Percentiles rank a stretch among this genome's conserved stretches.
Conservation (phyloP, 2,888 invertebrate genomes). For the Sarcophaga rosellei region DNA sequence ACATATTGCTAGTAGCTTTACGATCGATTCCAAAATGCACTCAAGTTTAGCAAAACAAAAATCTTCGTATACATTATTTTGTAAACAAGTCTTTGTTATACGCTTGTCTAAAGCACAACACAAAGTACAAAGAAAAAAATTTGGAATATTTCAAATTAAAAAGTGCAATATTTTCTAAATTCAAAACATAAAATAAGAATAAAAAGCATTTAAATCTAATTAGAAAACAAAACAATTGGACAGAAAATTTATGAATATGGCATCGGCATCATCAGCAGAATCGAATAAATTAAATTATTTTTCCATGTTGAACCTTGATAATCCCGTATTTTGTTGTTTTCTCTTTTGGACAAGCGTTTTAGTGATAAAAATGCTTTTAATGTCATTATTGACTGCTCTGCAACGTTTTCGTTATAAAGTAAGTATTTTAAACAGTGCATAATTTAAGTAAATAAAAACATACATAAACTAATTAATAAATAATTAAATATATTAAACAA, state of each 20-base stretch:
- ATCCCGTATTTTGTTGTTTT: slow-evolving; percentile 80
- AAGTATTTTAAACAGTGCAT: slow-evolving; percentile 44
- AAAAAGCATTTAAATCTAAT: slow-evolving; percentile 15
- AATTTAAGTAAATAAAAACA: neutral
- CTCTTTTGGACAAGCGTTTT: slow-evolving; percentile 80
- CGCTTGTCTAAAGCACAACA: slow-evolving; percentile 21
- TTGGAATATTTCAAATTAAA: neutral
- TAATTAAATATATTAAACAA: neutral
- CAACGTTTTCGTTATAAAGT: slow-evolving; percentile 81
- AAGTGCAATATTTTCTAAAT: neutral
- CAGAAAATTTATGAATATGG: slow-evolving; percentile 50
- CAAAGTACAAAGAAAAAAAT: slow-evolving; percentile 6
- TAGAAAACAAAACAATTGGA: slow-evolving; percentile 30
- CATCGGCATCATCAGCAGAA: slow-evolving; percentile 35
- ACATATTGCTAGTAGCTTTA: neutral
- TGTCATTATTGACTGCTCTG: slow-evolving; percentile 80
- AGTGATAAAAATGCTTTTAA: slow-evolving; percentile 81
- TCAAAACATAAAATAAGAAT: neutral
- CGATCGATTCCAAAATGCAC: neutral
- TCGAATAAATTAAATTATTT: slow-evolving; percentile 49
- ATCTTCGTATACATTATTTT: neutral
- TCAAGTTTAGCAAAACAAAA: neutral
- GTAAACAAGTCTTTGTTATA: slow-evolving; percentile 28
- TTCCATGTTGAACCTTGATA: slow-evolving; percentile 75
- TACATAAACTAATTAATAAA: neutral